These are phyloP conservation scores for Ifrita kowaldi DNA, from an alignment of 2,113 vertebrate genomes.

Conservation along the genomic window DNA sequence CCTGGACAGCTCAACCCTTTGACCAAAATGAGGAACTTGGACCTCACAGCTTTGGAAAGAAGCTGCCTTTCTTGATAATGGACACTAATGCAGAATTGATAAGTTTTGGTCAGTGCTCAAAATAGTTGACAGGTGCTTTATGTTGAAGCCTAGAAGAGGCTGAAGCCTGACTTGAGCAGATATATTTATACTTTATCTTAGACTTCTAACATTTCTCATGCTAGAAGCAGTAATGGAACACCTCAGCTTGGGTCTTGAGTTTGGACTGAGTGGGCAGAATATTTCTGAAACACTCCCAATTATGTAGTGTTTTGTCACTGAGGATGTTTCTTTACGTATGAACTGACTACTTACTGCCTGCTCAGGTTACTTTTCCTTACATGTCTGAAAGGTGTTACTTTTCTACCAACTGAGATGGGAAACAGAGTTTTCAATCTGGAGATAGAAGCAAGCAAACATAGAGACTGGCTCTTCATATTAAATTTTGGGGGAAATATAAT, in stretches of 20 bases:
- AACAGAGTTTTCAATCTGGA: not conserved
- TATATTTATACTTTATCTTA: not conserved
- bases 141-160: not conserved
- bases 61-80: not conserved
- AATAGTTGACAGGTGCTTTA: not conserved
- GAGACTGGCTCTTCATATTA: not conserved
- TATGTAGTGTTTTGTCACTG: not conserved
- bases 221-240: not conserved
- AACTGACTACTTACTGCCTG: not conserved
- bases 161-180: not conserved
- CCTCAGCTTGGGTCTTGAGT: not conserved
- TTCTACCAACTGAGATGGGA: not conserved
- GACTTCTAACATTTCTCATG: not conserved
- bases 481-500: not conserved
- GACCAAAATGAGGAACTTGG: not conserved
- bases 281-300: not conserved
- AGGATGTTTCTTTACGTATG: not conserved
- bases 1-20: not conserved
- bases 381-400: not conserved
- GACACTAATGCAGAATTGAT: not conserved
- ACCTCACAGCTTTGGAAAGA: not conserved
- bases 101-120: not conserved
- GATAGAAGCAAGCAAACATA: not conserved
- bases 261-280: not conserved
- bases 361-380: not conserved